Evolutionary conservation across 2,113 vertebrate genomes (phyloP).

Genomic region (Bufo gargarizans): DNA sequence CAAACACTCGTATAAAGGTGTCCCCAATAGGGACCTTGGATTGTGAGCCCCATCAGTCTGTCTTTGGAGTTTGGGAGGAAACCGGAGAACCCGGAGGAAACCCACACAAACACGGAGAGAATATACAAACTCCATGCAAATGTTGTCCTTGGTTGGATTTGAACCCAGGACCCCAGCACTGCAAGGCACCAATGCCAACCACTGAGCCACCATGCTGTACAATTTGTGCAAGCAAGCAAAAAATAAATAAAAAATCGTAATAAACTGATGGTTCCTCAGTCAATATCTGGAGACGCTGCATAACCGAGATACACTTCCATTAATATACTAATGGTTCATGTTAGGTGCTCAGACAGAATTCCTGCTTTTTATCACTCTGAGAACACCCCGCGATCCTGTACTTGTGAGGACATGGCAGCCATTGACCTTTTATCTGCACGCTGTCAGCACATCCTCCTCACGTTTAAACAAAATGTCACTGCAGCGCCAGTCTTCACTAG

Average conservation of each 20-base stretch:
- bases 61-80: no score
- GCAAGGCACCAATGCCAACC: no score
- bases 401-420: slow-evolving; percentile 28
- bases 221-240: no score
- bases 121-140: no score
- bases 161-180: no score
- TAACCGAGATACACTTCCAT: not conserved
- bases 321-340: slow-evolving; percentile 1
- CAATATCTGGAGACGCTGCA: not conserved
- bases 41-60: no score
- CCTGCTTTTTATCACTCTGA: slow-evolving; percentile 38
- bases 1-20: no score
- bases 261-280: not conserved
- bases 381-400: not conserved
- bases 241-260: not conserved
- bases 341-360: not conserved
- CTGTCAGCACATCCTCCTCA: slow-evolving; percentile 42
- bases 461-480: slow-evolving; percentile 29
- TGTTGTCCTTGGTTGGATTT: no score
- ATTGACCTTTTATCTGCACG: slow-evolving; percentile 46
- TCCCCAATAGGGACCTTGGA: no score
- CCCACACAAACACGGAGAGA: no score
- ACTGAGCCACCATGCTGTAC: no score
- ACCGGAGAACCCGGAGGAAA: no score
- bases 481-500: not conserved